Percentiles rank a stretch among this genome's conserved stretches.
Conservation (phyloP, 2,888 invertebrate species). For the Caenorhabditis sp. region DNA sequence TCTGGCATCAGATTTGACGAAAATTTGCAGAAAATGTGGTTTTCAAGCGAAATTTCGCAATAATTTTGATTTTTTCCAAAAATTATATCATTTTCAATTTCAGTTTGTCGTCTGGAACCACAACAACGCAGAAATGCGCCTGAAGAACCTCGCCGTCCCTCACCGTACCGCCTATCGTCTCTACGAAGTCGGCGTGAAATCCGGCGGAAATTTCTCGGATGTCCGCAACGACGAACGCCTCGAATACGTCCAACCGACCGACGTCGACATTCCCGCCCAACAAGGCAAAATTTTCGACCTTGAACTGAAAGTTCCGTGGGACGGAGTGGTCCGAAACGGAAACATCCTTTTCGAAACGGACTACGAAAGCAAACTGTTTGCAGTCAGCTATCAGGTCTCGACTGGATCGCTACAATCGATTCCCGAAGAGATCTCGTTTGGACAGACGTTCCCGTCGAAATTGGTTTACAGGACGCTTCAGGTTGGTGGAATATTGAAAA, state of each 20-base stretch:
- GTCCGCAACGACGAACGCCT: constrained; percentile 56
- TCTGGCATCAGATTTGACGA: too few relatives aligned
- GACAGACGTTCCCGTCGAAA: constrained; percentile 71
- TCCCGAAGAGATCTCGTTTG: constrained; percentile 85
- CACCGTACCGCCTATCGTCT: constrained; percentile 73
- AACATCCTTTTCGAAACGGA: constrained; percentile 66
- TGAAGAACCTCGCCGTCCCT: constrained; percentile 83
- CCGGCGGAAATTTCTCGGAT: constrained; percentile 50
- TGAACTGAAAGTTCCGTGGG: constrained; percentile 87
- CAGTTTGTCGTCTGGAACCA: constrained; percentile 88
- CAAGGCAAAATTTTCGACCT: constrained; percentile 88
- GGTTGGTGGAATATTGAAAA: constrained; percentile 29
- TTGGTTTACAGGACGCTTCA: constrained; percentile 70
- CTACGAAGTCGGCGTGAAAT: constrained; percentile 73
- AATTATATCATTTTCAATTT: too few relatives aligned
- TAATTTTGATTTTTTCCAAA: too few relatives aligned
- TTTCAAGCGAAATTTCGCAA: too few relatives aligned
- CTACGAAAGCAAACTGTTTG: constrained; percentile 65
- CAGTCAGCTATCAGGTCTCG: constrained; percentile 66
- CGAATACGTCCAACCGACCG: constrained; percentile 66
- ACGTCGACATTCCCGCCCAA: constrained; percentile 74
- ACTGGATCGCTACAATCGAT: constrained; percentile 88
- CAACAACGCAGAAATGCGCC: constrained; percentile 88
- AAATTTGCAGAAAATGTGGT: too few relatives aligned
- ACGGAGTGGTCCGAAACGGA: constrained; percentile 73